Conservation (phyloP, 2,113 vertebrate genomes). For the Zosterops japonicus region DNA sequence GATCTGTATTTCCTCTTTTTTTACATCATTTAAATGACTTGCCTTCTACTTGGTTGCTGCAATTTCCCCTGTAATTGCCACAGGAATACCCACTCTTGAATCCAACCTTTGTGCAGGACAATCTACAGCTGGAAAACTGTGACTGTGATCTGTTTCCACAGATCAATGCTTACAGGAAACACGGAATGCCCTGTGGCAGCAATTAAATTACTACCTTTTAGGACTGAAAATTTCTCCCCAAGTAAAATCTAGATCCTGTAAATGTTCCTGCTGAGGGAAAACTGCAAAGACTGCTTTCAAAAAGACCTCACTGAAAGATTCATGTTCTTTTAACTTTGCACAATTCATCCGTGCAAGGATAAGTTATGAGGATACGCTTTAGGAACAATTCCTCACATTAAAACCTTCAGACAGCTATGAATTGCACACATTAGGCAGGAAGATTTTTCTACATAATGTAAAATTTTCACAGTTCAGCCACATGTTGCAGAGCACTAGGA, state of each 20-base stretch:
- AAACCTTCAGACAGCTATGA: neutral
- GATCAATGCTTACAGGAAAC: neutral
- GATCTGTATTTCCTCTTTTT: neutral
- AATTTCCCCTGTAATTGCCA: neutral
- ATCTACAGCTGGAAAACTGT: neutral
- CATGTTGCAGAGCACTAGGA: neutral
- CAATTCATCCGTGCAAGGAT: neutral
- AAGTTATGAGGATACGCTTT: neutral
- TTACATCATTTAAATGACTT: neutral
- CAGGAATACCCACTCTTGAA: neutral
- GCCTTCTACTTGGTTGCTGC: neutral
- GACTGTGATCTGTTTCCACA: neutral
- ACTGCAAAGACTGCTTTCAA: neutral
- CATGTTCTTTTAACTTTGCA: conserved; percentile 4
- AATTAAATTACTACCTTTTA: neutral
- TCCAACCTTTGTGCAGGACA: neutral
- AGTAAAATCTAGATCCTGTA: neutral
- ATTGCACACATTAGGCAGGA: neutral
- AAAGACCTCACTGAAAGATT: conserved; percentile 6
- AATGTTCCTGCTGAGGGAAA: neutral
- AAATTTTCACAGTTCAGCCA: conserved; percentile 14
- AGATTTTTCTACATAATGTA: neutral
- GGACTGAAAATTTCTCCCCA: neutral
- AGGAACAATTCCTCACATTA: conserved; percentile 24
- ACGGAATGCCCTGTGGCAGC: neutral